Percentiles rank a stretch among this genome's conserved stretches.
These are phyloP conservation scores for Zapornia atra DNA, from an alignment of 2,113 vertebrate genomes.

Conservation along the genomic window DNA sequence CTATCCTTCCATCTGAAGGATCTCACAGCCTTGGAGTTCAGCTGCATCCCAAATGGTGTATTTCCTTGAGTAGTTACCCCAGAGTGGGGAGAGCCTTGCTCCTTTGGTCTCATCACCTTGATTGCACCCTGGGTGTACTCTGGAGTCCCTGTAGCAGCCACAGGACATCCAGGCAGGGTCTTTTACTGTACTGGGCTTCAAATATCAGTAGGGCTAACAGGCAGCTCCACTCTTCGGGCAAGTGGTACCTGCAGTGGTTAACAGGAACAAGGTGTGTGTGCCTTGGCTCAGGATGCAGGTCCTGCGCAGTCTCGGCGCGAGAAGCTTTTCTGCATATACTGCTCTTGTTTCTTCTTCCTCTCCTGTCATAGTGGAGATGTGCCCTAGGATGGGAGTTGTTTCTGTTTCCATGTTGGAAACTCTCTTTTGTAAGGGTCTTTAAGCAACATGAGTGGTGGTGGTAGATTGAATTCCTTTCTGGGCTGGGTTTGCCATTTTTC, in stretches of 20 bases:
- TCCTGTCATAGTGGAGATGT: not conserved
- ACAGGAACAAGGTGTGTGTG: not conserved
- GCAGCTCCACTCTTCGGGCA: not conserved
- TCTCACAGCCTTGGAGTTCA: not conserved
- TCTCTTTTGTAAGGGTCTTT: not conserved
- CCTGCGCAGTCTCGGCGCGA: fast-evolving
- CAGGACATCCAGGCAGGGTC: too few species aligned
- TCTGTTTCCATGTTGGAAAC: not conserved
- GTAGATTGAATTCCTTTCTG: not conserved
- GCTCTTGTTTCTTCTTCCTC: not conserved
- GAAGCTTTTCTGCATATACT: not conserved
- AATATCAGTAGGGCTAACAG: not conserved
- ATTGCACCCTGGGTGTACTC: not conserved
- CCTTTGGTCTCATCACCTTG: not conserved
- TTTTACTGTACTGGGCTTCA: not conserved
- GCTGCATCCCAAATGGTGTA: not conserved
- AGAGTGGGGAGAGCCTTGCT: not conserved
- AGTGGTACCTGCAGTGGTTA: not conserved
- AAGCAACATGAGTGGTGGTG: not conserved
- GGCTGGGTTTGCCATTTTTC: not conserved
- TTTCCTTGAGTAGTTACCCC: not conserved
- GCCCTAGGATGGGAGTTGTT: fast-evolving
- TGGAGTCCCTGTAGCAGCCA: not conserved
- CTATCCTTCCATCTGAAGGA: not conserved
- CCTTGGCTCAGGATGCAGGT: not conserved